Conservation (phyloP, 1,140 invertebrate species). For the Drosophila parabipectinata region DNA sequence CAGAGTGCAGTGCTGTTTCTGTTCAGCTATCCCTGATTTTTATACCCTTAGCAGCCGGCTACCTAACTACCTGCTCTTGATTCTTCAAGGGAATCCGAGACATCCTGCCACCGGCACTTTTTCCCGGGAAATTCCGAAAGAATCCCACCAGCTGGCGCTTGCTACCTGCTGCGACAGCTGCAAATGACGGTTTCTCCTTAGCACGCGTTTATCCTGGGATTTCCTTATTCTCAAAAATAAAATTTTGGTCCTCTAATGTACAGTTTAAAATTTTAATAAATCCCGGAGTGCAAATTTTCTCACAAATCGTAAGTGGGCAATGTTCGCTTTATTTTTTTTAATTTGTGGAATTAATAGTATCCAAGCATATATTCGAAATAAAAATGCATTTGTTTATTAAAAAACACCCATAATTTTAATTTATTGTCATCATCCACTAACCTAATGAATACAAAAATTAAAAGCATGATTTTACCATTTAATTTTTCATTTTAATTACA, state of each 20-base stretch:
- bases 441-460: not conserved
- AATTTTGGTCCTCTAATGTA: slow-evolving; percentile 1
- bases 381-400: too few species aligned
- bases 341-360: too few species aligned
- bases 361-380: too few species aligned
- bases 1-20: slow-evolving; percentile 26
- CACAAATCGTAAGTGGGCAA: not conserved
- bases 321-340: not conserved
- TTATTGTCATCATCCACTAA: too few species aligned
- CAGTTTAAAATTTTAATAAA: slow-evolving; percentile 46
- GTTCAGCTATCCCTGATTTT: slow-evolving; percentile 18
- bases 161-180: slow-evolving; percentile 69
- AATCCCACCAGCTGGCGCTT: slow-evolving; percentile 50
- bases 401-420: too few species aligned
- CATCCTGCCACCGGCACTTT: slow-evolving; percentile 19
- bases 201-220: slow-evolving; percentile 58
- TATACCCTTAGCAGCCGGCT: slow-evolving; percentile 24
- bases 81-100: slow-evolving; percentile 1
- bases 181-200: slow-evolving; percentile 34
- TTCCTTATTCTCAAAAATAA: slow-evolving; percentile 6
- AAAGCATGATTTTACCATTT: not conserved
- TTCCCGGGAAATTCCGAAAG: slow-evolving; percentile 50
- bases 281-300: not conserved
- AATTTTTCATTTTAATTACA: not conserved
- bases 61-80: slow-evolving; percentile 45